Evolutionary conservation across 2,888 invertebrate species (phyloP).

Genomic region (Apamea monoglypha): DNA sequence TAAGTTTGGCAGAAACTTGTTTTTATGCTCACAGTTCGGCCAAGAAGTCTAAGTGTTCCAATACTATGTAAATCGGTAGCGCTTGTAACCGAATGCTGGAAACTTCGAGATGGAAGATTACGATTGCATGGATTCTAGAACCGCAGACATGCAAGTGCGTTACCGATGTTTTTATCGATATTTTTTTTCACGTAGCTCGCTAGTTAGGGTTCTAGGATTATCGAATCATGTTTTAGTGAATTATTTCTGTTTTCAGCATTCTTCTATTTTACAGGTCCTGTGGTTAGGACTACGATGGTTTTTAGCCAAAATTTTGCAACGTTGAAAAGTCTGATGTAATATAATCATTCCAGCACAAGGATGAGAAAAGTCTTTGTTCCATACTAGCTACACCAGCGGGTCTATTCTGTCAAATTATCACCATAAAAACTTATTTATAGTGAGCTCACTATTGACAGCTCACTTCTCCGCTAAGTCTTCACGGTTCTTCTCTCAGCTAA

Average conservation of each 20-base stretch:
- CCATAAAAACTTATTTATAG: neutral
- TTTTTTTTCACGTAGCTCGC: neutral
- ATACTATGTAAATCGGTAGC: slow-evolving; percentile 60
- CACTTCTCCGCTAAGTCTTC: no score
- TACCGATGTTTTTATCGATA: neutral
- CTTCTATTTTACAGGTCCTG: neutral
- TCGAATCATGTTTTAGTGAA: neutral
- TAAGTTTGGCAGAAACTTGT: slow-evolving; percentile 52
- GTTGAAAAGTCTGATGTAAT: neutral
- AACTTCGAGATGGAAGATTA: slow-evolving; percentile 44
- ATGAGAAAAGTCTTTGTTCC: neutral
- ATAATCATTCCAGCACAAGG: neutral
- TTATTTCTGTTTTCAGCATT: neutral
- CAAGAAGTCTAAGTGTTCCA: slow-evolving; percentile 57
- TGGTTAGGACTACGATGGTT: no score
- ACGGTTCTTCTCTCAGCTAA: neutral
- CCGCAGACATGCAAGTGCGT: slow-evolving; percentile 24
- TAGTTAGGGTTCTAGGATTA: neutral
- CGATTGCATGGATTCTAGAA: slow-evolving; percentile 22
- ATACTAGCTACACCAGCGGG: neutral
- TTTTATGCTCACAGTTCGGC: slow-evolving; percentile 51
- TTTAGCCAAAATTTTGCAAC: neutral
- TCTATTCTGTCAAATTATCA: neutral
- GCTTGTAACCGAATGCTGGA: slow-evolving; percentile 42
- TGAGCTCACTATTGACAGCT: neutral